Evolutionary conservation across 2,888 invertebrate genomes (phyloP), one percentile per base, ranked within the genome.

Genomic region (Sialis lutaria): DNA sequence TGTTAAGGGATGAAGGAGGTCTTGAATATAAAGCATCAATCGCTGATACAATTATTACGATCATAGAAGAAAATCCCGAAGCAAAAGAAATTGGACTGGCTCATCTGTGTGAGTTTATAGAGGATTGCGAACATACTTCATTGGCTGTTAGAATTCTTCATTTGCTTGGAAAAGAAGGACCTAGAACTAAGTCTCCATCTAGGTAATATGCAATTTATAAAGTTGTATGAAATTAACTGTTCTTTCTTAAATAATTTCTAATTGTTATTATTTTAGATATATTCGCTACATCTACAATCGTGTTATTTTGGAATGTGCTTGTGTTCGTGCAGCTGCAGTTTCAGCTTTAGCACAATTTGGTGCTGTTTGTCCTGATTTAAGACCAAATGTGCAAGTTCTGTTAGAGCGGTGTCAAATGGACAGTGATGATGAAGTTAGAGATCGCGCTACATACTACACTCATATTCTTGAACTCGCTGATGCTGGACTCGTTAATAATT

Each of bases 71-170:
- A 60, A 97, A 97, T 63, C 87, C 87, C 0, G 97, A 97, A 50
- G 95, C 97, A 0, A 97, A 96, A 62, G 97, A 97, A 67, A 86
- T 89, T 0, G 96, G 90, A 1, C 65, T 99, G 9, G 91, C 95
- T 0, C 96, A 98, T 67, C 72, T 99, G 4, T 98, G 98, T 60
- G 98, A 99, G 65, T 99, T 99, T 58, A 99, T 99, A 55, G 98
- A 99, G 61, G 98, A 99, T 65, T 99, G 98, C 61, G 98, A 99
- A 59, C 97, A 99, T 63, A 87, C 90, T 0, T 89, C 90, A 48
- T 73, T 99, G 53, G 96, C 97, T 4, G 97, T 97, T 0, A 76
- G 93, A 32, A 97, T 99, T 55, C 71, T 99, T 39, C 93, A 98
- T 70, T 70, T 99, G 47, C 69, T 99, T 1, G 98, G 98, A 1